Evolutionary conservation across 2,797 vertebrate species (phyloP).

Genomic region (Rhadinocentrus ornatus): DNA sequence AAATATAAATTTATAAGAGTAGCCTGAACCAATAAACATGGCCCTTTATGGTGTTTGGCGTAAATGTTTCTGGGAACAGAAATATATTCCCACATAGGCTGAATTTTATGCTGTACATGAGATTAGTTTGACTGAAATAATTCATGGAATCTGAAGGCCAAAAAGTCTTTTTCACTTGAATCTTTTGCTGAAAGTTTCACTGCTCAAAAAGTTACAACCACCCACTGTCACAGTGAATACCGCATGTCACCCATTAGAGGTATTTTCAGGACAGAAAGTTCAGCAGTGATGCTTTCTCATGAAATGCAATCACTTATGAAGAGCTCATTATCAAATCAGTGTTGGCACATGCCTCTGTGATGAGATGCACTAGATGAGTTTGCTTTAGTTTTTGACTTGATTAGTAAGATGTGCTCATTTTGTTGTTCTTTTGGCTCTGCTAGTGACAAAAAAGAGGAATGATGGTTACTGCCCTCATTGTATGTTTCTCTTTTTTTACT

Average conservation of each 20-base stretch:
- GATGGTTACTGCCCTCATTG: background rate
- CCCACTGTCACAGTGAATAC: constrained; percentile 10
- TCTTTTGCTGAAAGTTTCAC: constrained; percentile 14
- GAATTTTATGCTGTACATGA: background rate
- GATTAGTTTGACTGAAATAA: background rate
- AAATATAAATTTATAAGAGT: background rate
- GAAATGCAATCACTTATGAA: constrained; percentile 33
- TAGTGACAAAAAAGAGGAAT: background rate
- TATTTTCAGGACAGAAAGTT: constrained; percentile 47
- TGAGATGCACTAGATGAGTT: constrained; percentile 29
- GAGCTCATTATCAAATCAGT: constrained; percentile 51
- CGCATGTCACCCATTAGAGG: constrained; percentile 6
- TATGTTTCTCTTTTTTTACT: background rate
- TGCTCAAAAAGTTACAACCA: constrained; percentile 26
- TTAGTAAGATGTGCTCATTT: constrained; percentile 12
- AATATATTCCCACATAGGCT: no score
- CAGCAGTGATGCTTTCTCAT: constrained; percentile 21
- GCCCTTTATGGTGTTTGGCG: background rate
- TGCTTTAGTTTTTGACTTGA: constrained; percentile 20
- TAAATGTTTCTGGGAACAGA: background rate
- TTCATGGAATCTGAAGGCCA: background rate
- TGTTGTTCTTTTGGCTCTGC: constrained; percentile 12
- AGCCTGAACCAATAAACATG: background rate
- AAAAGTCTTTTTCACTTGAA: background rate
- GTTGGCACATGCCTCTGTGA: constrained; percentile 41